Conservation (phyloP, 2,888 invertebrate species). For the Hydropsyche betteni region DNA sequence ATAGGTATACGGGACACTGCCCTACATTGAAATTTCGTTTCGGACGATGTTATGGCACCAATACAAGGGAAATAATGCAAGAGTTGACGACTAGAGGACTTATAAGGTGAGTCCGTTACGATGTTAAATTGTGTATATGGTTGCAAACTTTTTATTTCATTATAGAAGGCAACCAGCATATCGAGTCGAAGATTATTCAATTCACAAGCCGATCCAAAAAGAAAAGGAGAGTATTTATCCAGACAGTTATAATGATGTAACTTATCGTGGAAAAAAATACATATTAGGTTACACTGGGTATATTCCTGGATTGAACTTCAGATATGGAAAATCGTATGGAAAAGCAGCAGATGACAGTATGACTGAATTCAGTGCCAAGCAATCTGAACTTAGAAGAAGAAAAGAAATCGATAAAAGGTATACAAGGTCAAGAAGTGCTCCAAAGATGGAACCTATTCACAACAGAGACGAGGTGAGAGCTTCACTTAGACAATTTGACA, state of each 20-base stretch:
- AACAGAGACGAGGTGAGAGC: conserved; percentile 66
- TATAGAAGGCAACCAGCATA: conserved; percentile 66
- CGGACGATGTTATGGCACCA: conserved; percentile 76
- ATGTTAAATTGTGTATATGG: background rate
- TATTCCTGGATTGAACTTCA: conserved; percentile 74
- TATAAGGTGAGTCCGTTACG: conserved; percentile 59
- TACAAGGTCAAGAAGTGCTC: conserved; percentile 65
- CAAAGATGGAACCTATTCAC: conserved; percentile 68
- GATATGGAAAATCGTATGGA: conserved; percentile 65
- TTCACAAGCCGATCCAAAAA: conserved; percentile 55
- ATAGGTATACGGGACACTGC: conserved; percentile 77
- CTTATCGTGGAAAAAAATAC: conserved; percentile 63
- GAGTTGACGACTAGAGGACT: conserved; percentile 65
- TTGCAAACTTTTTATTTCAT: background rate
- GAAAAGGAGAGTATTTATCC: conserved; percentile 52
- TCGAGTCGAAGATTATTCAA: conserved; percentile 64
- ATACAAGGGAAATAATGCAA: conserved; percentile 73
- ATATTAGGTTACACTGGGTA: conserved; percentile 79
- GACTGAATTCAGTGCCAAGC: conserved; percentile 66
- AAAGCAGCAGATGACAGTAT: conserved; percentile 69
- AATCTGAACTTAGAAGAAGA: conserved; percentile 60
- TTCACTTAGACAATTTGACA: conserved; percentile 64
- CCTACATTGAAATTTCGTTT: conserved; percentile 76
- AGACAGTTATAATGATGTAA: conserved; percentile 63
- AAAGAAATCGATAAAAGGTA: conserved; percentile 61